Evolutionary conservation across 2,113 vertebrate genomes (phyloP).

Genomic region (Miniopterus natalensis): DNA sequence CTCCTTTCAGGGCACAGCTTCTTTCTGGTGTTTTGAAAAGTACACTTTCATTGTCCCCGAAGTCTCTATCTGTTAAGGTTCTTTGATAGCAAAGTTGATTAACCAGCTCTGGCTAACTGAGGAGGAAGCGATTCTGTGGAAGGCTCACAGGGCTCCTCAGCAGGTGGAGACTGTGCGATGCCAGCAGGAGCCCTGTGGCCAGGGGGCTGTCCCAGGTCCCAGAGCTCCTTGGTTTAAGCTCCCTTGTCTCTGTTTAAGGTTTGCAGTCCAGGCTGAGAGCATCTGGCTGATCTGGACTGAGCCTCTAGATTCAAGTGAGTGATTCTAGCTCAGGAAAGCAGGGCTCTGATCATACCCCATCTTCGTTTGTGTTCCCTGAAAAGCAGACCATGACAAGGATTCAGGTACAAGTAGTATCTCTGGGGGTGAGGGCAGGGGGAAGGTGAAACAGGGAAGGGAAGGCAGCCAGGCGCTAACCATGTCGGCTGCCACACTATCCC

Average conservation of each 20-base stretch:
- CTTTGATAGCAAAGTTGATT: background rate
- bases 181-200: background rate
- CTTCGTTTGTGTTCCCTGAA: background rate
- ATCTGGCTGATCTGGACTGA: background rate
- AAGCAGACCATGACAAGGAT: background rate
- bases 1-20: background rate
- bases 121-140: background rate
- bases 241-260: background rate
- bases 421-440: background rate
- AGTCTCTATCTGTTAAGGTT: background rate
- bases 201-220: background rate
- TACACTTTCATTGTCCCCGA: background rate
- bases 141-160: background rate
- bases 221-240: background rate
- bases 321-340: background rate
- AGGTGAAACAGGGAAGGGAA: background rate
- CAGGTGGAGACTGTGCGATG: background rate
- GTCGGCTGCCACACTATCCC: background rate
- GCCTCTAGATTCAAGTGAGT: background rate
- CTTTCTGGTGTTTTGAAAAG: background rate
- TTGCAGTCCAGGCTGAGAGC: background rate
- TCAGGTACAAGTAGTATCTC: background rate
- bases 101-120: background rate
- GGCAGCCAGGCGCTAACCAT: background rate
- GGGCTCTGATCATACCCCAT: background rate